Evolutionary conservation across 2,113 vertebrate genomes (phyloP).

Genomic region (Ovis canadensis): DNA sequence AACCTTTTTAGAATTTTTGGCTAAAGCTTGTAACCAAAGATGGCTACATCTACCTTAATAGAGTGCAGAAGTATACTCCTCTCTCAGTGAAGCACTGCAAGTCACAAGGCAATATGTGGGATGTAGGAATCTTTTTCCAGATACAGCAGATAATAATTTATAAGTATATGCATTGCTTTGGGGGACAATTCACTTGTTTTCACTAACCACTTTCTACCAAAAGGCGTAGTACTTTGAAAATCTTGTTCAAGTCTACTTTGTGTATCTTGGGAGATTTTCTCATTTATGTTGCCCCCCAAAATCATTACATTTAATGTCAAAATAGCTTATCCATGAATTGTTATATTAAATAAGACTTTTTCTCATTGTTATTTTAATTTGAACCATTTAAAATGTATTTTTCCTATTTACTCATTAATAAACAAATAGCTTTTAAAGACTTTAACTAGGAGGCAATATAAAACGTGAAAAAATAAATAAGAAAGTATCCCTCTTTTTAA

Average conservation of each 20-base stretch:
- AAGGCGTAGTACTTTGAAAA: not conserved
- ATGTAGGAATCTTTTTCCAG: not conserved
- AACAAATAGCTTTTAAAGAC: not conserved
- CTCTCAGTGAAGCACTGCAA: not conserved
- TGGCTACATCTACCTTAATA: not conserved
- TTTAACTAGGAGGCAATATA: not conserved
- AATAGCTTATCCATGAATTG: not conserved
- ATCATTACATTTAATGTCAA: not conserved
- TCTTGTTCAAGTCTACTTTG: not conserved
- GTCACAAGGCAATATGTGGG: not conserved
- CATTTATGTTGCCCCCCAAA: not conserved
- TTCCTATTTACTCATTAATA: not conserved
- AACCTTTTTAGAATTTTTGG: not conserved
- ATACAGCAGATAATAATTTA: not conserved
- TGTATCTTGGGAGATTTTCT: not conserved
- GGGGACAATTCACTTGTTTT: not conserved
- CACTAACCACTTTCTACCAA: not conserved
- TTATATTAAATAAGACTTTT: not conserved
- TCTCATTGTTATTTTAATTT: not conserved
- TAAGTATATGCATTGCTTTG: not conserved
- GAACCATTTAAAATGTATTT: not conserved
- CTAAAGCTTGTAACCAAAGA: not conserved
- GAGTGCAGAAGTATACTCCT: fast-evolving
- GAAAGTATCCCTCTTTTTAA: not conserved
- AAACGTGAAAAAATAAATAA: not conserved